Conservation (phyloP, 2,113 vertebrate genomes). For the Sisor rabdophorus region DNA sequence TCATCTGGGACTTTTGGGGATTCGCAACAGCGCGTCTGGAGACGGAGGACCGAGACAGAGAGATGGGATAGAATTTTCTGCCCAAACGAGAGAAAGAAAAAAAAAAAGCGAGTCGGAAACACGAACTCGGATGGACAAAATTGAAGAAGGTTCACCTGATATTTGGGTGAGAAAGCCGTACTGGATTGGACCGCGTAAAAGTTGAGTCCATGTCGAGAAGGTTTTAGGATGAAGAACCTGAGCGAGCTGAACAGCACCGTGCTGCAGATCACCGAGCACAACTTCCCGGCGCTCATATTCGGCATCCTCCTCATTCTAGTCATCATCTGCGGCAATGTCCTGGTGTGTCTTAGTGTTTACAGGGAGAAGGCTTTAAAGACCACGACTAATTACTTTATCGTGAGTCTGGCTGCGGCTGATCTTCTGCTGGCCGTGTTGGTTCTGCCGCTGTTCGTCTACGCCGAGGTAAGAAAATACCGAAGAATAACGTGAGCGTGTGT, state of each 20-base stretch:
- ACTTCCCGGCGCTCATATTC: slow-evolving; percentile 75
- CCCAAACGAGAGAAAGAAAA: neutral
- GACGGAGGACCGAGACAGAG: neutral
- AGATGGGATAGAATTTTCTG: neutral
- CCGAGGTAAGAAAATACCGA: slow-evolving; percentile 74
- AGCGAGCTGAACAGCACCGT: slow-evolving; percentile 52
- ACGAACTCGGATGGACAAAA: neutral
- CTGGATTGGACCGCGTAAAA: neutral
- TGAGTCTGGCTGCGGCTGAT: slow-evolving; percentile 87
- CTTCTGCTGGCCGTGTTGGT: slow-evolving; percentile 85
- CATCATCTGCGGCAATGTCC: slow-evolving; percentile 81
- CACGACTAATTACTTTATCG: slow-evolving; percentile 92
- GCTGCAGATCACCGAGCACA: slow-evolving; percentile 39
- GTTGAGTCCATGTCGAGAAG: slow-evolving; percentile 55
- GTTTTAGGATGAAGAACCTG: slow-evolving; percentile 44
- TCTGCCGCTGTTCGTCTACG: slow-evolving; percentile 87
- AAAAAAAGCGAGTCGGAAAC: neutral
- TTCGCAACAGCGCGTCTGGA: slow-evolving; percentile 6
- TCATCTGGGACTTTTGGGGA: neutral
- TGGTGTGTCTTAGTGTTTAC: slow-evolving; percentile 87
- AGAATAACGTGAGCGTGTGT: neutral
- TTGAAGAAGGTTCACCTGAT: neutral
- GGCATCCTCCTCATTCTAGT: slow-evolving; percentile 78
- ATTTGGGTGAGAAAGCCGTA: neutral
- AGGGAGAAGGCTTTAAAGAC: slow-evolving; percentile 86